Base-by-base conservation (phyloP, 2,113 vertebrate species). In the Casuarius casuarius region DNA sequence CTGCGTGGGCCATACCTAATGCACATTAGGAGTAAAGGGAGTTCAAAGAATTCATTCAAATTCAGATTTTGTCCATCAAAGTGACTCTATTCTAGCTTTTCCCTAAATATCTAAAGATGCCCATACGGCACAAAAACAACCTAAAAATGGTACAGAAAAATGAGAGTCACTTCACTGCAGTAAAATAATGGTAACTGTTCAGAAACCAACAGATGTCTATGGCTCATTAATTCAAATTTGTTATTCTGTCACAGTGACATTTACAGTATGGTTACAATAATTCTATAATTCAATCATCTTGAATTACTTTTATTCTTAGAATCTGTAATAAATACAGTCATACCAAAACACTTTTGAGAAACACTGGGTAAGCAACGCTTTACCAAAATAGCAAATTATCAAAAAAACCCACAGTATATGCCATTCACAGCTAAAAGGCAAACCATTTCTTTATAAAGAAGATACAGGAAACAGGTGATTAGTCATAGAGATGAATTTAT, bases 201-300 rank as follows among this genome's bases (percentile, higher is more conserved):
- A 94, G 94, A 95, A 96, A 92, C 74, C 75, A 91, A 83, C 95
- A 97, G 97, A 96, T 97, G 97, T 92, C 97, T 80, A 13, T 46
- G 31, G 89, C 74, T 97, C 67, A 62, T 84, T 76, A 87, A 73
- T 94, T 83, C 70, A 80, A 91, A 82, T 92, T 77, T 88, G 63
- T 82, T 94, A 71, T 91, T 89, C 62, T 89, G 66, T 83, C 84
- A 87, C 12, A n/a, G 67, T 89, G 96, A 92, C 71, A 94, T 97
- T 96, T 95, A 73, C 87, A 91, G 74, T 91, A 76, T 73, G 81
- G 66, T 62, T 91, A 82, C 89, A 89, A 91, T 68, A 92, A 89
- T 33, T 63, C 21, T 63, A 9, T 74, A n/a, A 87, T 71, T 87
- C 23, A 0, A 75, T 82, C 78, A 71, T 33, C 51, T 66, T 38